Percentiles rank a stretch among this genome's conserved stretches.
phyloP scores from a whole-genome alignment of 2,888 invertebrate species.

The Drosophila mulleri region DNA sequence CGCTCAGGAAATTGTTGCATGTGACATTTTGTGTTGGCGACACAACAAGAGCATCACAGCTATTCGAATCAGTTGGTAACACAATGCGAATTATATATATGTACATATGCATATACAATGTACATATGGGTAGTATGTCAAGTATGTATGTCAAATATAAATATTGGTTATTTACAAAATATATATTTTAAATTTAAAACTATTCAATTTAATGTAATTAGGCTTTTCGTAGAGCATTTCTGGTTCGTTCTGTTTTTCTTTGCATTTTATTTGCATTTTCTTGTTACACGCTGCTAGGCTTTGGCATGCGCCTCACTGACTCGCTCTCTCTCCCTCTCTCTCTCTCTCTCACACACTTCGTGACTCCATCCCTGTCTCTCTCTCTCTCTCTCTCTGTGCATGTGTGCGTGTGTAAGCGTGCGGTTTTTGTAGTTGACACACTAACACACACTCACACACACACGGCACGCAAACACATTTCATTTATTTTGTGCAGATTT shows the following conservation, averaged over 20 bases:
- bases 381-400: slow-evolving; percentile 9
- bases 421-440: slow-evolving; percentile 78
- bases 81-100: not conserved
- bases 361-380: too few relatives aligned
- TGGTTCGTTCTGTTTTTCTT: not conserved
- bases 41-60: not conserved
- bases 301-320: slow-evolving; percentile 57
- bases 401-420: slow-evolving; percentile 53
- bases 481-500: slow-evolving; percentile 74
- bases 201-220: not conserved
- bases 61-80: slow-evolving; percentile 2
- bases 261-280: slow-evolving; percentile 16
- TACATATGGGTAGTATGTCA: too few relatives aligned
- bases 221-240: slow-evolving; percentile 13
- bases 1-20: slow-evolving; percentile 77
- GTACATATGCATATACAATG: too few relatives aligned
- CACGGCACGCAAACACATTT: slow-evolving; percentile 74
- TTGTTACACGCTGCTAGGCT: slow-evolving; percentile 45
- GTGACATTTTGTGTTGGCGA: slow-evolving; percentile 61
- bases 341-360: not conserved
- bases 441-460: slow-evolving; percentile 55
- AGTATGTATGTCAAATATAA: not conserved
- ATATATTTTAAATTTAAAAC: too few relatives aligned
- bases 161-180: not conserved
- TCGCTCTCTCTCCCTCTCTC: not conserved